These are phyloP conservation scores for Speoplatyrhinus poulsoni DNA, from an alignment of 2,113 vertebrate species.

Conservation along the genomic window DNA sequence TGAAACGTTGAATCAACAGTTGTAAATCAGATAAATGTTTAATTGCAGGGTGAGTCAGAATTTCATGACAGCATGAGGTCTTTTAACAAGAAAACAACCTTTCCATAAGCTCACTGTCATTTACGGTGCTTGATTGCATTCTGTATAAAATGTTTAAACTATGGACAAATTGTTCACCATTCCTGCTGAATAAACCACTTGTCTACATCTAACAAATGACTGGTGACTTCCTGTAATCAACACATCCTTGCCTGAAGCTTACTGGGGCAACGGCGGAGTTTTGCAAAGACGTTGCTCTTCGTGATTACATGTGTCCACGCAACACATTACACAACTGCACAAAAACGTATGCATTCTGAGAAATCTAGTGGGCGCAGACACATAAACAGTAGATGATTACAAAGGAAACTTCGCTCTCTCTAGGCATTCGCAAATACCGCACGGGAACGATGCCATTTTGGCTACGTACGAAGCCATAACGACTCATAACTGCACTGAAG, in stretches of 20 bases:
- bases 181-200: conserved; percentile 85
- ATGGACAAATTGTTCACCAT: conserved; percentile 80
- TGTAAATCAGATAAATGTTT: neutral
- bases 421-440: conserved; percentile 3
- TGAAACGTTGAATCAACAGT: conserved; percentile 32
- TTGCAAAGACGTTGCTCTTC: conserved; percentile 25
- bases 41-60: conserved; percentile 20
- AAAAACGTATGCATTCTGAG: neutral
- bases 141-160: conserved; percentile 68
- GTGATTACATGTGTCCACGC: conserved; percentile 7
- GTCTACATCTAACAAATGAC: conserved; percentile 65
- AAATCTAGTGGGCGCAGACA: conserved; percentile 11
- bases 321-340: conserved; percentile 7
- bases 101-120: conserved; percentile 59
- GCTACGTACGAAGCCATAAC: conserved; percentile 15
- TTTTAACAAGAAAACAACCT: conserved; percentile 30
- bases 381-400: conserved; percentile 37
- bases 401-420: conserved; percentile 15
- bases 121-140: conserved; percentile 74
- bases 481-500: conserved; percentile 13
- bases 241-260: neutral
- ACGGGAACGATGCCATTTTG: conserved; percentile 7
- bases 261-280: conserved; percentile 3
- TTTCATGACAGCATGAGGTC: conserved; percentile 24
- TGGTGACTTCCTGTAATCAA: conserved; percentile 42